Evolutionary conservation across 2,113 vertebrate species (phyloP).

Genomic region (Tor tambroides): DNA sequence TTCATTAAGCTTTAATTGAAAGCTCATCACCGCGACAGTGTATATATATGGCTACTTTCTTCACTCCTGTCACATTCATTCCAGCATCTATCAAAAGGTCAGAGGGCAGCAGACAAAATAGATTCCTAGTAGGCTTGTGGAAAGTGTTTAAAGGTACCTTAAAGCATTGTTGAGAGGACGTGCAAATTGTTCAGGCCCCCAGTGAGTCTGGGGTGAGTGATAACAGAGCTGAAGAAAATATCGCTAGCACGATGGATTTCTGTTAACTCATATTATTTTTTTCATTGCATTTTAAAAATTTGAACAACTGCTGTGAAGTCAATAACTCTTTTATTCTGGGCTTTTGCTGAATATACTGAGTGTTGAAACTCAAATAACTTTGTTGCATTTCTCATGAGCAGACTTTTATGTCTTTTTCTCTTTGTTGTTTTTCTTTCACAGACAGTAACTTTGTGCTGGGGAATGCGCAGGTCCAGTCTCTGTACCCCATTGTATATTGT

Average conservation of each 20-base stretch:
- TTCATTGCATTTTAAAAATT: neutral
- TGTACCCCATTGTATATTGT: slow-evolving; percentile 84
- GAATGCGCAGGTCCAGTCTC: slow-evolving; percentile 82
- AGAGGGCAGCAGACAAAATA: neutral
- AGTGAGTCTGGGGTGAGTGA: neutral
- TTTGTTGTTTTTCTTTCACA: slow-evolving; percentile 56
- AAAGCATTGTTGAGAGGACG: neutral
- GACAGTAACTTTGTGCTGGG: slow-evolving; percentile 86
- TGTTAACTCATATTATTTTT: neutral
- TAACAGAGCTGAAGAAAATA: neutral
- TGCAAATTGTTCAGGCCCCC: neutral
- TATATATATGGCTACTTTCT: neutral
- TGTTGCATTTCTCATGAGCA: neutral
- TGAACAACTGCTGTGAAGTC: neutral
- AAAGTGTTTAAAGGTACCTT: neutral
- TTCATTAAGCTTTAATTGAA: no score
- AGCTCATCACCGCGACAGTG: no score
- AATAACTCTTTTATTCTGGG: neutral
- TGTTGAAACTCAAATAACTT: slow-evolving; percentile 2
- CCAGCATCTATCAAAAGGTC: neutral
- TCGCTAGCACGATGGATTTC: neutral
- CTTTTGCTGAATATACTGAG: neutral
- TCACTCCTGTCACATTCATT: neutral
- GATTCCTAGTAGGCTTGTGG: neutral
- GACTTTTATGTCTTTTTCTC: neutral